Conservation (phyloP, 2,113 vertebrate genomes). For the Gavialis gangeticus region DNA sequence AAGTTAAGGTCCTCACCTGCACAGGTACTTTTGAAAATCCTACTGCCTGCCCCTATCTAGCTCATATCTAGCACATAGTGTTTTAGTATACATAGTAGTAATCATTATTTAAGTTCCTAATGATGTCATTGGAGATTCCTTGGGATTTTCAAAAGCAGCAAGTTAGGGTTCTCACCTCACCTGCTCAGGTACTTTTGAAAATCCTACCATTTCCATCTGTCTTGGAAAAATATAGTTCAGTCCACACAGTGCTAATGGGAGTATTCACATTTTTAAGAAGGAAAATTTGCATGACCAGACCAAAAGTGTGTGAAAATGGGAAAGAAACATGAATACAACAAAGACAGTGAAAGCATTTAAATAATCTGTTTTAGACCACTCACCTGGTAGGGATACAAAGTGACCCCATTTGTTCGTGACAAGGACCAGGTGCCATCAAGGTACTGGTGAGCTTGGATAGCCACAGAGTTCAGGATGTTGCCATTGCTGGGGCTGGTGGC, state of each 20-base stretch:
- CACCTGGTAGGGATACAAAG: conserved; percentile 97
- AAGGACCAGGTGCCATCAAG: conserved; percentile 85
- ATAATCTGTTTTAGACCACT: conserved; percentile 42
- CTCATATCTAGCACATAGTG: not conserved
- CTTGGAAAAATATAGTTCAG: not conserved
- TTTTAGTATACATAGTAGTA: not conserved
- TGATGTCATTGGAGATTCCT: not conserved
- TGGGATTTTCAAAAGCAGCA: not conserved
- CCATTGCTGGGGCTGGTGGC: conserved; percentile 88
- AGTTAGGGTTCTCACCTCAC: not conserved
- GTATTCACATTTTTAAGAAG: not conserved
- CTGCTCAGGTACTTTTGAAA: not conserved
- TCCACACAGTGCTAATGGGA: no score
- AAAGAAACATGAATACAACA: not conserved
- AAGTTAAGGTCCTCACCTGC: not conserved
- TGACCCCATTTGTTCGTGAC: conserved; percentile 91
- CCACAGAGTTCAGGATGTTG: conserved; percentile 84
- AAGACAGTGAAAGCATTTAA: not conserved
- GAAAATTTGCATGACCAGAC: not conserved
- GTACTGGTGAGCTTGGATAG: conserved; percentile 91
- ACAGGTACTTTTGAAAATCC: not conserved
- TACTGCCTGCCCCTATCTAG: not conserved
- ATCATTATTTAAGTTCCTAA: not conserved
- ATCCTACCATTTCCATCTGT: not conserved
- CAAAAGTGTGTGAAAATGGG: not conserved